These are phyloP conservation scores for Phasia obesa DNA, from an alignment of 2,888 invertebrate species.

Conservation along the genomic window DNA sequence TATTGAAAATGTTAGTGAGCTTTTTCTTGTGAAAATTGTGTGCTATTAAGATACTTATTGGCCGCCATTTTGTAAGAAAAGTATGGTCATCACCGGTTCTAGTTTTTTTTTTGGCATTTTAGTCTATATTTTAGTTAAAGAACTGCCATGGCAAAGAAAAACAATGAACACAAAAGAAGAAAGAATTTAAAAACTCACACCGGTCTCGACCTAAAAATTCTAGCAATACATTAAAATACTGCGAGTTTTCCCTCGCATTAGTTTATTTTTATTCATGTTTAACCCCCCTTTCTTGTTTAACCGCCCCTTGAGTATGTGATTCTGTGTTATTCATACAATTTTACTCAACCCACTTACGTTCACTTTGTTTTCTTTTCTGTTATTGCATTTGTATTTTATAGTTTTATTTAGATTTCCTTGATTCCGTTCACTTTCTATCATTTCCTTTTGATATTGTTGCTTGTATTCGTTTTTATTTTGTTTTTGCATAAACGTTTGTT, in stretches of 20 bases:
- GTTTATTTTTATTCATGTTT: no score
- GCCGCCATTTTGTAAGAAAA: slow-evolving; percentile 63
- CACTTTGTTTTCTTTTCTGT: slow-evolving; percentile 21
- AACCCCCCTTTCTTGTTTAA: slow-evolving; percentile 1
- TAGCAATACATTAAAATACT: neutral
- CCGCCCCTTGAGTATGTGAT: neutral
- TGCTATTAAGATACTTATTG: slow-evolving; percentile 68
- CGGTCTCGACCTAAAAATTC: slow-evolving; percentile 53
- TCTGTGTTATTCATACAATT: slow-evolving; percentile 26
- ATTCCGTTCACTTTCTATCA: slow-evolving; percentile 41
- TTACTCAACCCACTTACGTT: slow-evolving; percentile 51
- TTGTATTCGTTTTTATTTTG: neutral
- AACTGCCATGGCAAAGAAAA: slow-evolving; percentile 27
- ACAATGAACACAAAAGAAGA: slow-evolving; percentile 9
- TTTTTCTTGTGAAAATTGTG: slow-evolving; percentile 65
- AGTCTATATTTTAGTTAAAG: slow-evolving; percentile 15
- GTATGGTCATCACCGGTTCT: slow-evolving; percentile 64
- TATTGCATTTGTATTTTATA: slow-evolving; percentile 20
- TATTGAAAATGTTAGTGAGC: slow-evolving; percentile 50
- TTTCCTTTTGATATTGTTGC: slow-evolving; percentile 7
- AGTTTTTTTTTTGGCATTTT: slow-evolving; percentile 26
- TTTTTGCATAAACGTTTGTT: no score
- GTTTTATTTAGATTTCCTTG: slow-evolving; percentile 12
- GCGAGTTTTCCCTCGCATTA: slow-evolving; percentile 44
- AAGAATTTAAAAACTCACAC: slow-evolving; percentile 29